Evolutionary conservation across 2,113 vertebrate genomes (phyloP), one percentile per base, ranked within the genome.

Genomic region (Oncorhynchus masou): DNA sequence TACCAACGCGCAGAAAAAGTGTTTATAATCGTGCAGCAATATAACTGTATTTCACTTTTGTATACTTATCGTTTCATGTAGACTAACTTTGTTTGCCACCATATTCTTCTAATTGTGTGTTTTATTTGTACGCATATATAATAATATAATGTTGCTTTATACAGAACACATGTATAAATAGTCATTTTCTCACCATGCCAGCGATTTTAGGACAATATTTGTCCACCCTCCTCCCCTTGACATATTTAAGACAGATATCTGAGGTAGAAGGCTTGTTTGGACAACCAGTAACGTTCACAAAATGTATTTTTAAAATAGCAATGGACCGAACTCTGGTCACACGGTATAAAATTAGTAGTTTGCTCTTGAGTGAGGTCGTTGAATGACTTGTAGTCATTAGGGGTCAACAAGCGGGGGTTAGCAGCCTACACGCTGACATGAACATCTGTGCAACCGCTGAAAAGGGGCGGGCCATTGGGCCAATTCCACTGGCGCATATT

Each of bases 391-490:
- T 20, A 68, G 54, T 39, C 22, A 48, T 20, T n/a, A 65, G 45
- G 83, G 89, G 87, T 88, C 88, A 86, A 6, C 19, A 65, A 29
- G 51, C 29, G 25, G 7, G 70, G 73, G 62, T 29, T 68, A 69
- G 69, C 16, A 57, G 31, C 29, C 57, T 74, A 22, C 54, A 34
- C 24, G 79, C 71, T 66, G 67, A 79, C 74, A 79, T 54, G 31
- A 87, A 91, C 90, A 92, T 92, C 88, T 92, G 89, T 79, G 74
- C 66, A 86, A 80, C 88, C 74, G 60, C 88, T 89, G 83, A 57
- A 70, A 22, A 62, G n/a, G 59, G 59, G 20, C n/a, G 59, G 59
- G n/a, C 15, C 13, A 77, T 48, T 77, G 79, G 65, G 15, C 25
- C 65, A 67, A 16, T 12, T 67, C 65, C 79, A 70, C 16, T 54